phyloP scores from a whole-genome alignment of 1,140 invertebrate species.

The Aphidius ervi region DNA sequence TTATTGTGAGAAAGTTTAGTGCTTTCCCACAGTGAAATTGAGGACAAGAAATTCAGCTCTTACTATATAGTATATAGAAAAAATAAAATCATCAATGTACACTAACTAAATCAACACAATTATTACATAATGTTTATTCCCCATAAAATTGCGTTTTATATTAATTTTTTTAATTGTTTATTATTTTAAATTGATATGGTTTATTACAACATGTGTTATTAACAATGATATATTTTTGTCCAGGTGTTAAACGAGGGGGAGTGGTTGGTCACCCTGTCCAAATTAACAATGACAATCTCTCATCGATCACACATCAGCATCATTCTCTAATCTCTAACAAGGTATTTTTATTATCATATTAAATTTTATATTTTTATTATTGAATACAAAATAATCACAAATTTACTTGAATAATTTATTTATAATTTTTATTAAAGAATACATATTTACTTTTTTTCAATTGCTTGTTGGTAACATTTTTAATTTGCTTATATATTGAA shows the following conservation, averaged over 20 bases:
- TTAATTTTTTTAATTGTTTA: conserved; percentile 3
- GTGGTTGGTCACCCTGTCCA: conserved; percentile 13
- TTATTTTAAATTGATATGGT: not conserved
- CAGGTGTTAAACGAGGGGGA: conserved; percentile 34
- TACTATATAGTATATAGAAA: conserved; percentile 20
- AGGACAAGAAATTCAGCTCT: not conserved
- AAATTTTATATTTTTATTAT: too few species aligned
- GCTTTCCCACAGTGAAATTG: not conserved
- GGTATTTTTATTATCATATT: not conserved
- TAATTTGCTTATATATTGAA: too few species aligned
- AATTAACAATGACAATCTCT: not conserved
- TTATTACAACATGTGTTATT: conserved; percentile 7
- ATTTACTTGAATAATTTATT: too few species aligned
- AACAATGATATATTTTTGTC: conserved; percentile 11
- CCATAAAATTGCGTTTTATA: not conserved
- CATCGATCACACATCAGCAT: not conserved
- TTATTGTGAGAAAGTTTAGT: conserved; percentile 23
- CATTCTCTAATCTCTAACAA: not conserved
- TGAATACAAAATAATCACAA: too few species aligned
- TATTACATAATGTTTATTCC: not conserved
- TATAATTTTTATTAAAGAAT: not conserved
- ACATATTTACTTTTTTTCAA: not conserved
- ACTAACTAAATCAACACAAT: conserved; percentile 5
- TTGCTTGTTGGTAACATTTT: not conserved
- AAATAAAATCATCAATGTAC: not conserved